Evolutionary conservation across 2,888 invertebrate genomes (phyloP), one percentile per base, ranked within the genome.

Genomic region (Labia minor): DNA sequence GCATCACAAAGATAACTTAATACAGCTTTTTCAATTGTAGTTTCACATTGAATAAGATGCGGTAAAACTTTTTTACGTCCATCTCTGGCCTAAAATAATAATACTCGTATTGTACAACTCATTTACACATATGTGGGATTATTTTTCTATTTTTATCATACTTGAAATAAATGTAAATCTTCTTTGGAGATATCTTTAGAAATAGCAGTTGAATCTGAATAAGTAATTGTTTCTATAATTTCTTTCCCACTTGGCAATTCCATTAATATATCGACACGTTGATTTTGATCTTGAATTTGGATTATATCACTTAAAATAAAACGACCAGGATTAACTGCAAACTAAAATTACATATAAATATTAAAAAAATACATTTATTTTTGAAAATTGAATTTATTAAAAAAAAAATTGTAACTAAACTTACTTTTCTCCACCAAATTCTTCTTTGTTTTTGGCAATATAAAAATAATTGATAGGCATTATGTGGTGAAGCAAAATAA

Each of bases 381-480:
- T n/a, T n/a, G n/a, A n/a, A n/a, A n/a, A n/a, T n/a, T n/a, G n/a
- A n/a, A n/a, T n/a, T n/a, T n/a, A n/a, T n/a, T n/a, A n/a, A n/a
- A n/a, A n/a, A n/a, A n/a, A n/a, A n/a, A n/a, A n/a, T n/a, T n/a
- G n/a, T n/a, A 26, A 26, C 8, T 26, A 26, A n/a, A 26, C 73
- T 72, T 70, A 87, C 84, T 76, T 87, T 89, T 78, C 90, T 86
- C 92, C 92, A 92, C 91, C 92, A 92, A 72, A 86, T 85, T 75
- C 88, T 88, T 67, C 90, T 82, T 73, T 89, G 86, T 69, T 87
- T 82, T 74, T 90, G 90, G 80, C 88, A 86, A 72, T 86, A 85
- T 73, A 88, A 85, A 75, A 89, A 90, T 74, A 85, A 82, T 71
- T 86, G 86, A 73, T 83, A 82, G 0, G 68, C 63, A 21, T 64